These are phyloP conservation scores for Halisarca cf. caerulea DNA, from an alignment of 37 sponge, comb jelly and placozoan species.

Conservation along the genomic window DNA sequence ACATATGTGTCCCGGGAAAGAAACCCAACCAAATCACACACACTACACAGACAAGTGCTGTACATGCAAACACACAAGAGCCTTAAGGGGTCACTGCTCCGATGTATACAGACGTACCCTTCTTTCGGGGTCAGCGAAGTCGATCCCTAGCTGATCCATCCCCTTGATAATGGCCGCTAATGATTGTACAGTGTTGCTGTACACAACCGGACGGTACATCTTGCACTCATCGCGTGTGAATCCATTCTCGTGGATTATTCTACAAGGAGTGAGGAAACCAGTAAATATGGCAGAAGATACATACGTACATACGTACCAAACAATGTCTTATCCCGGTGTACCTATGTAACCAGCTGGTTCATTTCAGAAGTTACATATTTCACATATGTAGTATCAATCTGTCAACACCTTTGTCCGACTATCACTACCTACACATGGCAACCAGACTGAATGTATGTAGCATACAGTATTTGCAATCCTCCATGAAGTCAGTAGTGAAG, in stretches of 20 bases:
- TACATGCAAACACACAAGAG: neutral
- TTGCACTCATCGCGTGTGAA: conserved; percentile 88
- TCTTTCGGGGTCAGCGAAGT: conserved; percentile 69
- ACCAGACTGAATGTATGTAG: too few species aligned
- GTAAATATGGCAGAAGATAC: too few species aligned
- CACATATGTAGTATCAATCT: too few species aligned
- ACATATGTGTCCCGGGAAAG: neutral
- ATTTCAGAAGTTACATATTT: too few species aligned
- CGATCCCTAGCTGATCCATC: conserved; percentile 82
- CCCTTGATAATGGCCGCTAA: conserved; percentile 87
- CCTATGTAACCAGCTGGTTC: too few species aligned
- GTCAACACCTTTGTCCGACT: too few species aligned
- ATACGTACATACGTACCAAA: too few species aligned
- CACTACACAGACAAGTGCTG: neutral
- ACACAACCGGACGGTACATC: conserved; percentile 84
- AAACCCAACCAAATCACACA: neutral
- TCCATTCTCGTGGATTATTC: conserved; percentile 87
- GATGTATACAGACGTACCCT: conserved; percentile 42
- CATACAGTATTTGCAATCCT: too few species aligned
- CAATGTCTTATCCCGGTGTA: too few species aligned
- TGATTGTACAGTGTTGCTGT: conserved; percentile 92
- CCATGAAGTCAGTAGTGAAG: too few species aligned
- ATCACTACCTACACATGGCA: too few species aligned
- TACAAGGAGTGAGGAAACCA: conserved; percentile 5
- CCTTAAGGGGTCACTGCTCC: neutral